phyloP scores from a whole-genome alignment of 2,888 invertebrate species.

The Phengaris alcon region DNA sequence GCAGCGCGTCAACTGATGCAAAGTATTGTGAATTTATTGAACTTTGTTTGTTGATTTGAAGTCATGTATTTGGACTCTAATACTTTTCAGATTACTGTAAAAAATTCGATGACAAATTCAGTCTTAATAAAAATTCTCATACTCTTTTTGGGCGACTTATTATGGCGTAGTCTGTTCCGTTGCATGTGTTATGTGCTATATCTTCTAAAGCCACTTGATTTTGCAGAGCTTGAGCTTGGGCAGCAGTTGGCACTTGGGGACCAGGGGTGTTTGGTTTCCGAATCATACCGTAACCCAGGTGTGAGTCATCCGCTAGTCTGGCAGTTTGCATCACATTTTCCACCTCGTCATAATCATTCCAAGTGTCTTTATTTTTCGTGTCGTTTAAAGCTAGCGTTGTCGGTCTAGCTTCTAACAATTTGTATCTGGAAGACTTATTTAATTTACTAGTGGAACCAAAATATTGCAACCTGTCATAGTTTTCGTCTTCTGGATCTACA shows the following conservation, averaged over 20 bases:
- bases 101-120: slow-evolving; percentile 46
- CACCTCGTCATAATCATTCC: slow-evolving; percentile 89
- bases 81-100: background rate
- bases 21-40: background rate
- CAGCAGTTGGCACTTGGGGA: slow-evolving; percentile 74
- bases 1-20: too few relatives aligned
- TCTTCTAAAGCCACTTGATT: slow-evolving; percentile 70
- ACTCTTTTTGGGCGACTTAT: slow-evolving; percentile 92
- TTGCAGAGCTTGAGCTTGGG: slow-evolving; percentile 70
- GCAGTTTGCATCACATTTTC: slow-evolving; percentile 84
- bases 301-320: slow-evolving; percentile 88
- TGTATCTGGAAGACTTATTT: slow-evolving; percentile 82
- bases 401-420: slow-evolving; percentile 83
- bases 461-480: slow-evolving; percentile 90
- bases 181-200: slow-evolving; percentile 84
- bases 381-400: slow-evolving; percentile 70
- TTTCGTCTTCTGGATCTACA: slow-evolving; percentile 76
- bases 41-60: background rate
- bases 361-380: slow-evolving; percentile 72
- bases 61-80: background rate
- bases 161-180: slow-evolving; percentile 89
- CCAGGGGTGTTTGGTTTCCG: slow-evolving; percentile 81
- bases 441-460: slow-evolving; percentile 87
- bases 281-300: slow-evolving; percentile 88
- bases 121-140: slow-evolving; percentile 49